phyloP scores from a whole-genome alignment of 2,888 invertebrate species.

The Parnassius glacialis region DNA sequence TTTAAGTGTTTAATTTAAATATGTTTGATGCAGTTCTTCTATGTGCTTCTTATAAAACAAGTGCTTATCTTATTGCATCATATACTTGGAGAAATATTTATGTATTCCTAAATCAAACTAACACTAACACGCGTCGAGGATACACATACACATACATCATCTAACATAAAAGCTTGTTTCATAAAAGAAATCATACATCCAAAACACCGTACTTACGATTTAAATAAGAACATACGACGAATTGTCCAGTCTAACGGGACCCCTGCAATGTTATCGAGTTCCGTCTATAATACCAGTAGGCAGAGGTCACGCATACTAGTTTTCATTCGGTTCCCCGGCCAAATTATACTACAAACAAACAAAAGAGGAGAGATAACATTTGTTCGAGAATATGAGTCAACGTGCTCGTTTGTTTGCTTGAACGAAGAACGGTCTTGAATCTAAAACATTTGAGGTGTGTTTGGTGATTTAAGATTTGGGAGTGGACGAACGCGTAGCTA shows the following conservation, averaged over 20 bases:
- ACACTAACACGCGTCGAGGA: conserved; percentile 6
- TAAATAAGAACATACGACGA: conserved; percentile 45
- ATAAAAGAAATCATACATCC: conserved; percentile 27
- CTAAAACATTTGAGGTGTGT: conserved; percentile 26
- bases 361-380: conserved; percentile 77
- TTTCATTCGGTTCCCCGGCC: conserved; percentile 42
- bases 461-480: conserved; percentile 24
- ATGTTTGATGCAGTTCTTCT: no score
- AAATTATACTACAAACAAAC: conserved; percentile 75
- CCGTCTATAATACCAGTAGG: conserved; percentile 25
- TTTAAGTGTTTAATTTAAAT: no score
- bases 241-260: conserved; percentile 45
- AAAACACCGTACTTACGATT: conserved; percentile 25
- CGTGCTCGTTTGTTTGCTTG: conserved; percentile 33
- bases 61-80: not conserved
- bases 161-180: conserved; percentile 24
- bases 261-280: conserved; percentile 33
- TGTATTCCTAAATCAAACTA: conserved; percentile 17
- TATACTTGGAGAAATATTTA: not conserved
- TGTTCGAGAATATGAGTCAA: conserved; percentile 73
- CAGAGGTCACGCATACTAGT: conserved; percentile 43
- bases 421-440: conserved; percentile 18
- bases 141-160: conserved; percentile 16
- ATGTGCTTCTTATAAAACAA: no score
- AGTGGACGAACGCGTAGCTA: no score